These are phyloP conservation scores for Bubo bubo DNA, from an alignment of 2,113 vertebrate species.

Conservation along the genomic window DNA sequence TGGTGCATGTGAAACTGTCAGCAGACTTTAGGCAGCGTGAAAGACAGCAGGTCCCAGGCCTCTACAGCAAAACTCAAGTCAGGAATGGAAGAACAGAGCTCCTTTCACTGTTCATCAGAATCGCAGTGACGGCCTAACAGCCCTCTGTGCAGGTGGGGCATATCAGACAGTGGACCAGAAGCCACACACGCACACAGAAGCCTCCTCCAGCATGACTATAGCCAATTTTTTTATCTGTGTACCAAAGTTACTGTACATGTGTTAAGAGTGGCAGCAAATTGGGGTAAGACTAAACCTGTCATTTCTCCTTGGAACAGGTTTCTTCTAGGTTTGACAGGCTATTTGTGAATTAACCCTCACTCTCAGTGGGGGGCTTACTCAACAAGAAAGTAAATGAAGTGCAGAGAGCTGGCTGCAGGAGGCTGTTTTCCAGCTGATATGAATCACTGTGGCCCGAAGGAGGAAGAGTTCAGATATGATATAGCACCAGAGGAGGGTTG, in stretches of 20 bases:
- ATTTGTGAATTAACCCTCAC: neutral
- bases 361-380: neutral
- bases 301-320: neutral
- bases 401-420: neutral
- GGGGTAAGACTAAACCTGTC: neutral
- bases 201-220: neutral
- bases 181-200: neutral
- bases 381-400: neutral
- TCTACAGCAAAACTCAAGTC: neutral
- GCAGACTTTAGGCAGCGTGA: neutral
- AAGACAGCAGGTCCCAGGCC: neutral
- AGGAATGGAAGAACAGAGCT: neutral
- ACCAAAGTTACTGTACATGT: neutral
- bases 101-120: neutral
- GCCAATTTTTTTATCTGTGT: neutral
- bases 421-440: neutral
- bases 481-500: neutral
- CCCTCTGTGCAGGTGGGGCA: fast-evolving
- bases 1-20: neutral
- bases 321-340: neutral
- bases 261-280: neutral
- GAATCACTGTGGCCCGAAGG: neutral
- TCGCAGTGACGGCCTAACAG: neutral
- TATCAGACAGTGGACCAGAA: neutral
- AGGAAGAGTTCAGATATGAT: neutral